A percentile compares a stretch with the other conserved stretches of the same genome.
Evolutionary conservation across 2,888 invertebrate species (phyloP).

Genomic region (Calameuta pallipes): DNA sequence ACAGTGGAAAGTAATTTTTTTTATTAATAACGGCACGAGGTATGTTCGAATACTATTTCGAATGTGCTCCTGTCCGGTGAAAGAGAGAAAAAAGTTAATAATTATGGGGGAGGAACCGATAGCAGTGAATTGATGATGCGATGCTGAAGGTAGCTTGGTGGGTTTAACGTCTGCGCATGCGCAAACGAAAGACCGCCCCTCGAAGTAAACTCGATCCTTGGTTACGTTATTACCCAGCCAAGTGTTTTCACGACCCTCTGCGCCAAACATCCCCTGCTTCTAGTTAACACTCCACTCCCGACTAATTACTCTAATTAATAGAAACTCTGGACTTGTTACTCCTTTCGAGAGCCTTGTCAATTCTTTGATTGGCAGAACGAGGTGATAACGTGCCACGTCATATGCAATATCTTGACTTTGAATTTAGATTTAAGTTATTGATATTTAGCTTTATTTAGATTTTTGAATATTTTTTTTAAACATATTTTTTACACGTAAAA

Average conservation of each 20-base stretch:
- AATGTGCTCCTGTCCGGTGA: background rate
- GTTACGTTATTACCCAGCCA: conserved; percentile 39
- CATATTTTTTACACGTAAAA: too few species aligned
- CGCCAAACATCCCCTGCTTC: conserved; percentile 43
- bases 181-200: conserved; percentile 56
- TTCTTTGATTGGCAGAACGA: background rate
- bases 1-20: background rate
- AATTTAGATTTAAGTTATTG: too few species aligned
- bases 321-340: conserved; percentile 26
- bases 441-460: too few species aligned
- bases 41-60: conserved; percentile 2
- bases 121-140: background rate
- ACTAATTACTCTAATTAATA: conserved; percentile 63
- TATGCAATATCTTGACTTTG: too few species aligned
- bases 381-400: background rate
- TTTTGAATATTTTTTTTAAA: too few species aligned
- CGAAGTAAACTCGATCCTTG: conserved; percentile 37
- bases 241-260: conserved; percentile 31
- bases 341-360: background rate
- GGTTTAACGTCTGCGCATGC: conserved; percentile 47
- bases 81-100: conserved; percentile 9
- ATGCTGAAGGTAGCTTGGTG: background rate
- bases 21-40: background rate
- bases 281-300: conserved; percentile 60
- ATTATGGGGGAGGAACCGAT: background rate